Conservation (phyloP, 64 coral and sea anemone genomes). For the Porites lutea region DNA sequence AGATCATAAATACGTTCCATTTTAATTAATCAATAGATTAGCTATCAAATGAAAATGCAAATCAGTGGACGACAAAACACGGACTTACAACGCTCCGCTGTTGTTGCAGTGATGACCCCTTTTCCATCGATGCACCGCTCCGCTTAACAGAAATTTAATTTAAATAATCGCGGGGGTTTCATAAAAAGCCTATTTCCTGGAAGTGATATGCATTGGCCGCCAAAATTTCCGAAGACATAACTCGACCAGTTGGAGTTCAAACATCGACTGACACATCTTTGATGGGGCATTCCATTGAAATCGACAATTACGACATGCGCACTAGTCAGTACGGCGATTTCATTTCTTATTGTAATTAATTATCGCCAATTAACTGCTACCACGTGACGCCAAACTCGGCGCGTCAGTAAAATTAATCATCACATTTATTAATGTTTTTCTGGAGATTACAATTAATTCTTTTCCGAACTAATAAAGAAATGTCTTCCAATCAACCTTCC, state of each 20-base stretch:
- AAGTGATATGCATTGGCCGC: constrained; percentile 60
- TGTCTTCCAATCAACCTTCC: constrained; percentile 64
- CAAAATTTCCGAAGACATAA: constrained; percentile 74
- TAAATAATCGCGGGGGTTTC: constrained; percentile 72
- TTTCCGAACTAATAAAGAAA: constrained; percentile 73
- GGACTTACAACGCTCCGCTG: constrained; percentile 85
- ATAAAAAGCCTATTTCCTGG: constrained; percentile 60
- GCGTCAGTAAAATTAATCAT: constrained; percentile 80
- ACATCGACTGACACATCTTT: constrained; percentile 91
- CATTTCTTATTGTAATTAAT: constrained; percentile 80
- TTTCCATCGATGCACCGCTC: constrained; percentile 75
- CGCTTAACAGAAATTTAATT: constrained; percentile 65
- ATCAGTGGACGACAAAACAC: constrained; percentile 63
- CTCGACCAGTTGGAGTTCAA: constrained; percentile 75
- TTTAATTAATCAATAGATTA: constrained; percentile 99
- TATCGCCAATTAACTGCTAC: constrained; percentile 73
- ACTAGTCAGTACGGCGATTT: constrained; percentile 6
- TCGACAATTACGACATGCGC: constrained; percentile 93
- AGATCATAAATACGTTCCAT: constrained; percentile 86
- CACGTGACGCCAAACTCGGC: constrained; percentile 73
- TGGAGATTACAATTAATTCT: constrained; percentile 82
- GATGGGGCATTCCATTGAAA: constrained; percentile 99
- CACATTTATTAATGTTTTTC: constrained; percentile 89
- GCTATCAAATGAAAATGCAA: constrained; percentile 96
- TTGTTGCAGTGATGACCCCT: constrained; percentile 64